Evolutionary conservation across 2,113 vertebrate species (phyloP), one percentile per base, ranked within the genome.

Genomic region (Cyanoramphus novaezelandiae): DNA sequence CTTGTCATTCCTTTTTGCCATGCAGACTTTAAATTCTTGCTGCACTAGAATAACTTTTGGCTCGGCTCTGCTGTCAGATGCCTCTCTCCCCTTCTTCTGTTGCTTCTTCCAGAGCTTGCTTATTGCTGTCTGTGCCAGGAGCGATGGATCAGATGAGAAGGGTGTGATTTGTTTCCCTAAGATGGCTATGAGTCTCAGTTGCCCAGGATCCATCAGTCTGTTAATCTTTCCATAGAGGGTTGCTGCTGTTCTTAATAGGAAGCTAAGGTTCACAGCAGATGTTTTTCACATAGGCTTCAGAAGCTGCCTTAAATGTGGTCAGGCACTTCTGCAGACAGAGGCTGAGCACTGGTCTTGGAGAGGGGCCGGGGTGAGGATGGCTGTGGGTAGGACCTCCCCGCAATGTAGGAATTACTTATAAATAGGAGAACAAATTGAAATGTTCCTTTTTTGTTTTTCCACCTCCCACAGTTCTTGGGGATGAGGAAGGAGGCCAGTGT

Each of bases 101-200:
- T 44, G 49, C 60, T 64, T 43, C 50, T 90, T 84, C 33, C 64
- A 60, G 39, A 64, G 27, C 50, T 75, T 53, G 31, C 20, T 81
- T 5, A 6, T 23, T 5, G 5, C 62, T 78, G 75, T 35, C 70
- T 0, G 0, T 72, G 75, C 84, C 69, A 68, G 52, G 49, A 74
- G 43, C 0, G 0, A 13, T 19, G 47, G 16, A 39, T 44, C 4
- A 1, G 18, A n/a, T 57, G 62, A 76, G 65, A 33, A 79, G 52
- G 47, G 24, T 37, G 57, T 68, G 63, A 63, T 91, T 69, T 60
- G 21, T 44, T 89, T 88, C 86, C 71, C 64, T 63, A 6, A 70
- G 33, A 43, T 91, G 74, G 6, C 59, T 43, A 7, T 10, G 44
- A 85, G 14, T 75, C 50, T 82, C 11, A 3, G 21, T 76, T 92